Conservation (phyloP, 2,113 vertebrate species). For the Upupa epops region DNA sequence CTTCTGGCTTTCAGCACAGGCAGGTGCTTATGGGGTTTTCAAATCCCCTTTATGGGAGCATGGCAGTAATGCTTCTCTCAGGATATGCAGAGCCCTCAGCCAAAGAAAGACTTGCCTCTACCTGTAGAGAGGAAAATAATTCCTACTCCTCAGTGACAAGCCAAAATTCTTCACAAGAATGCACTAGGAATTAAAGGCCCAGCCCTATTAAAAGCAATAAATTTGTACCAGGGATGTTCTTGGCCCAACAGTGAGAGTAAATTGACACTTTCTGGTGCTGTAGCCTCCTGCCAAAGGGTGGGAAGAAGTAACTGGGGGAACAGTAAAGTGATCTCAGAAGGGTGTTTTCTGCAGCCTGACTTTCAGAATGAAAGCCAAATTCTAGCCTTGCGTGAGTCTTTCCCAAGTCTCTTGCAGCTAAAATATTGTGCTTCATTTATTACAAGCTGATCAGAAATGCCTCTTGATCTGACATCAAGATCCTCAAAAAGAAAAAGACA, state of each 20-base stretch:
- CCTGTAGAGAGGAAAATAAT: conserved; percentile 59
- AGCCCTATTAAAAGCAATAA: conserved; percentile 65
- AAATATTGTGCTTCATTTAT: background rate
- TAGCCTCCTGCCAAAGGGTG: conserved; percentile 28
- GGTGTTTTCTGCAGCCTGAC: background rate
- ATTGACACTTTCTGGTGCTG: conserved; percentile 35
- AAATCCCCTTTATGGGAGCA: background rate
- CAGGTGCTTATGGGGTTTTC: conserved; percentile 28
- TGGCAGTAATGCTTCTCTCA: background rate
- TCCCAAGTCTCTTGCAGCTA: background rate
- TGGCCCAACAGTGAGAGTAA: conserved; percentile 24
- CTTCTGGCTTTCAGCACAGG: conserved; percentile 26
- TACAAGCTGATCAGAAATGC: background rate
- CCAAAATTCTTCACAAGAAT: conserved; percentile 67
- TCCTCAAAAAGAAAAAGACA: background rate
- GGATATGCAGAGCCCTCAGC: conserved; percentile 45
- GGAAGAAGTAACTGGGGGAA: conserved; percentile 38
- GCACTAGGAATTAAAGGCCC: conserved; percentile 58
- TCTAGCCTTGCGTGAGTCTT: background rate
- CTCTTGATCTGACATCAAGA: background rate
- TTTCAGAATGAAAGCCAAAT: conserved; percentile 2
- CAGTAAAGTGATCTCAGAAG: conserved; percentile 16
- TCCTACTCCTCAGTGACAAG: conserved; percentile 54
- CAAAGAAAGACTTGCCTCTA: conserved; percentile 57
- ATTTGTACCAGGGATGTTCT: conserved; percentile 55